Evolutionary conservation across 2,888 invertebrate genomes (phyloP).

Genomic region (Noctua janthe): DNA sequence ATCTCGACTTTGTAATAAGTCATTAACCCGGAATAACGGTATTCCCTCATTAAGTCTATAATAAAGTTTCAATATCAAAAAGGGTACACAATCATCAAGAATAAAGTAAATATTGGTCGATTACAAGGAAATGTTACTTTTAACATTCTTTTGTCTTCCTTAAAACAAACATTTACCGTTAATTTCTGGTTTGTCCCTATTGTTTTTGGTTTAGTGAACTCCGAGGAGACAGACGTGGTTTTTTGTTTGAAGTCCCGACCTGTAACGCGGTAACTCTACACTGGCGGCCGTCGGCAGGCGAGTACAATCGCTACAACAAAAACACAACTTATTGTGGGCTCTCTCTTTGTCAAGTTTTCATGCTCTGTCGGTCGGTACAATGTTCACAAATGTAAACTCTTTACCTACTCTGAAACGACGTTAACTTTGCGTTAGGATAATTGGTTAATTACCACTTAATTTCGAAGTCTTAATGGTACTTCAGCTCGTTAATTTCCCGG

Average conservation of each 20-base stretch:
- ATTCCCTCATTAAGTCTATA: constrained; percentile 19
- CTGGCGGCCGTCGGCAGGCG: constrained; percentile 63
- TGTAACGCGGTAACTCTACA: constrained; percentile 76
- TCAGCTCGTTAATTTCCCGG: constrained; percentile 13
- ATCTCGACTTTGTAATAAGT: constrained; percentile 10
- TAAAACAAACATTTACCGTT: constrained; percentile 71
- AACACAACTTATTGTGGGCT: constrained; percentile 72
- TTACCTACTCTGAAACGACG: constrained; percentile 41
- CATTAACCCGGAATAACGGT: constrained; percentile 31
- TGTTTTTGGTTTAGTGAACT: constrained; percentile 81
- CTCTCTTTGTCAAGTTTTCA: constrained; percentile 78
- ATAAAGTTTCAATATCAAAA: constrained; percentile 28
- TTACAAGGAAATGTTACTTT: constrained; percentile 31
- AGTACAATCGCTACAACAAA: constrained; percentile 70
- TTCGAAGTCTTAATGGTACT: constrained; percentile 34
- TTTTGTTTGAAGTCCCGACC: constrained; percentile 74
- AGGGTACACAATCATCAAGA: constrained; percentile 41
- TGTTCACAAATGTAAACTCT: constrained; percentile 64
- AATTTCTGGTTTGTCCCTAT: constrained; percentile 73
- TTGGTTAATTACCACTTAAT: constrained; percentile 42
- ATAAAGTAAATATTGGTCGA: constrained; percentile 41
- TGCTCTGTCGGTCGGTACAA: constrained; percentile 75
- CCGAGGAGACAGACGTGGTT: constrained; percentile 63
- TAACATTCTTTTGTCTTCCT: constrained; percentile 51
- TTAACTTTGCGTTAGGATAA: constrained; percentile 25